phyloP scores from a whole-genome alignment of 2,113 vertebrate species.

The Coracopsis vasa region DNA sequence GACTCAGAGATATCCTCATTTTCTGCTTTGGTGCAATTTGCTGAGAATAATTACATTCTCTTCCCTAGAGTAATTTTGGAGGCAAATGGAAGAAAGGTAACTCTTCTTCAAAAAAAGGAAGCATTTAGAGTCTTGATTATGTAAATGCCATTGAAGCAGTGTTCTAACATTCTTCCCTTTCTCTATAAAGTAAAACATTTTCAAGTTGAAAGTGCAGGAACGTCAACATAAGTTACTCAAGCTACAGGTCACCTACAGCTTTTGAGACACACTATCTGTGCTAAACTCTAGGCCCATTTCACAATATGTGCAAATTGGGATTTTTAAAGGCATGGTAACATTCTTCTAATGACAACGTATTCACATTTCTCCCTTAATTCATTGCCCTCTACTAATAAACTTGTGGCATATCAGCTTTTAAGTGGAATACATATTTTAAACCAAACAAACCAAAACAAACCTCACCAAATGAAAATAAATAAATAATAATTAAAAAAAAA shows the following conservation, averaged over 20 bases:
- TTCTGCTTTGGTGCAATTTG: slow-evolving; percentile 23
- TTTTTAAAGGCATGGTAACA: background rate
- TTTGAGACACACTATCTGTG: background rate
- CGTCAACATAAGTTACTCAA: background rate
- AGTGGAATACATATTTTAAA: background rate
- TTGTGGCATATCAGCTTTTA: background rate
- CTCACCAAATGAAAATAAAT: background rate
- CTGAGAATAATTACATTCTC: slow-evolving; percentile 42
- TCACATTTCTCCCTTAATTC: background rate
- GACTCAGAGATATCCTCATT: background rate
- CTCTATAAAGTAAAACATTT: background rate
- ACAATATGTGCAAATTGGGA: background rate
- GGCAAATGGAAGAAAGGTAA: slow-evolving; percentile 4
- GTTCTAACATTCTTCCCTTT: background rate
- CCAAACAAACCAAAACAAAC: background rate
- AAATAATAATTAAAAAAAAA: background rate
- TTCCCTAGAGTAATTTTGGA: slow-evolving; percentile 8
- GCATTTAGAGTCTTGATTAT: background rate
- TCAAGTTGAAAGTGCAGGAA: background rate
- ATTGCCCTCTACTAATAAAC: background rate
- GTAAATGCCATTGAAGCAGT: background rate
- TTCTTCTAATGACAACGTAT: background rate
- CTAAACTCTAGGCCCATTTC: background rate
- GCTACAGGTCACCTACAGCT: background rate
- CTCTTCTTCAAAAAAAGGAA: background rate